Base-by-base conservation (phyloP, 2,888 invertebrate genomes). In the Acronicta alni region DNA sequence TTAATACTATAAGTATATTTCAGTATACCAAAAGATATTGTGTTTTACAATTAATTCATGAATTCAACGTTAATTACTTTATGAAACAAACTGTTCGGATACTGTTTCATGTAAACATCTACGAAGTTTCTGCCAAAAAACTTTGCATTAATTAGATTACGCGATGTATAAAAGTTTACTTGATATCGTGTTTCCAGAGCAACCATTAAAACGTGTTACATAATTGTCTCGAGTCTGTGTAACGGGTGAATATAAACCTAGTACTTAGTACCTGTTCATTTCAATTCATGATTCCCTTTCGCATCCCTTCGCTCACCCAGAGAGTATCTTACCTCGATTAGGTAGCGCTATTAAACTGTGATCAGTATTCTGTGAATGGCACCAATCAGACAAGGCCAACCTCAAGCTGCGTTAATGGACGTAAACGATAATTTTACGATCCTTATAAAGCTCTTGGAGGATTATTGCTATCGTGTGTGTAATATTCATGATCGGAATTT, bases 351-450 rank as follows among this genome's bases (percentile, higher is more conserved):
- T 75, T 72, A 68, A 72, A 72, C 58, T 44, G 60, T 55, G 48
- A 72, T 77, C 75, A 77, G 75, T 77, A 75, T 75, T 75, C 75
- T 42, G 72, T 53, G 72, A 77, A 72, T 66, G 55, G 65, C 55
- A 61, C 65, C 68, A 77, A 75, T 75, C 75, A 75, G 75, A 72
- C 75, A 67, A 65, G 60, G 53, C 48, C 67, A 58, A 57, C 67
- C 62, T 60, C 54, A 46, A 49, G 71, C 41, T 59, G 46, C 43
- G 58, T 44, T 75, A 77, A 75, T 75, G 48, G 72, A 53, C 48
- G 59, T 70, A 74, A 75, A 57, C 72, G 75, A 75, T 75, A 72
- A 77, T 75, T 75, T 77, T 75, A 77, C 62, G 72, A 68, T 65
- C 44, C 60, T 60, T 60, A 67, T 72, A 68, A 75, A 65, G 67